A percentile compares a stretch with the other conserved stretches of the same genome.
Evolutionary conservation across 1,140 invertebrate species (phyloP).

Genomic region (Cataglyphis hispanica): DNA sequence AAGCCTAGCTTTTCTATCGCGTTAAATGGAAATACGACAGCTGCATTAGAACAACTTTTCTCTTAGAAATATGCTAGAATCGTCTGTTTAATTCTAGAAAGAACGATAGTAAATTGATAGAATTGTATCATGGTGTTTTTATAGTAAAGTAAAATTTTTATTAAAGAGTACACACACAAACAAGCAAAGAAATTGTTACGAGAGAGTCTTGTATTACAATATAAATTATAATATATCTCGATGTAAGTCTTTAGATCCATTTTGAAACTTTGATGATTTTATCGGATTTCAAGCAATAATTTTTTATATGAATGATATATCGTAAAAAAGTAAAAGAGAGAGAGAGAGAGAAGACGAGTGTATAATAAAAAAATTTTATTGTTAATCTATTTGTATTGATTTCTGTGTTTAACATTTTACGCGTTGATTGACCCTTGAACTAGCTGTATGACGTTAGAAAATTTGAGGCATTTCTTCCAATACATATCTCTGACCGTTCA

Average conservation of each 20-base stretch:
- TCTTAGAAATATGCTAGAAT: background rate
- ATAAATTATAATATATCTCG: background rate
- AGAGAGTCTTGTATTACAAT: background rate
- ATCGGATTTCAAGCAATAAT: background rate
- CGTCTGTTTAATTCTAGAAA: background rate
- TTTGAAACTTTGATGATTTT: background rate
- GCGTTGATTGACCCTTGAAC: constrained; percentile 37
- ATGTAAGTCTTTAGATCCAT: background rate
- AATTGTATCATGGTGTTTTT: background rate
- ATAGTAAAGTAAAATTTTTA: background rate
- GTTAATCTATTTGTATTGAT: constrained; percentile 14
- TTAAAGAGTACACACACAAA: no score
- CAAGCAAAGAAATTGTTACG: background rate
- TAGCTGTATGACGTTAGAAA: constrained; percentile 16
- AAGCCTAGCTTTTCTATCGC: constrained; percentile 5
- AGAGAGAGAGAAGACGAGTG: background rate
- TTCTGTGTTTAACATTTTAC: background rate
- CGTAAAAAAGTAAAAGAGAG: background rate
- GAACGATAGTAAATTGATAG: background rate
- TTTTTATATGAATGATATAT: background rate
- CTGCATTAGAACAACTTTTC: background rate
- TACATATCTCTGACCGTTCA: constrained; percentile 36
- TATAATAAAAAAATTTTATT: background rate
- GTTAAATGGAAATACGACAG: background rate
- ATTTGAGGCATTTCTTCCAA: constrained; percentile 37